Evolutionary conservation across 2,797 vertebrate species (phyloP).

Genomic region (Hippopotamyrus pictus): DNA sequence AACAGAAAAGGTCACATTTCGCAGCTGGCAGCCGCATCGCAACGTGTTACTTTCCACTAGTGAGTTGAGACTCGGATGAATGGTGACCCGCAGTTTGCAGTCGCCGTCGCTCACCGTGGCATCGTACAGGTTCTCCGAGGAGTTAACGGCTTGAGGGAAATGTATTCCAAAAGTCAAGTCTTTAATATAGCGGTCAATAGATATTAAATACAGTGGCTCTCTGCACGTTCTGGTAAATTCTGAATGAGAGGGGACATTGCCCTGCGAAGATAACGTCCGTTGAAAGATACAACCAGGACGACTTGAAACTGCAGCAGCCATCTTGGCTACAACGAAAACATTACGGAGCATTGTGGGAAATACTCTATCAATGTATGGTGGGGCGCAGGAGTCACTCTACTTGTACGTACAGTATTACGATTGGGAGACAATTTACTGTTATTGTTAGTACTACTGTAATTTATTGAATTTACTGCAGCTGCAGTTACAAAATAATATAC

Average conservation of each 20-base stretch:
- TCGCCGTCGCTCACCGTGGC: constrained; percentile 53
- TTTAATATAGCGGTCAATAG: constrained; percentile 57
- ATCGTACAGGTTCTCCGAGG: constrained; percentile 58
- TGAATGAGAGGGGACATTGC: background rate
- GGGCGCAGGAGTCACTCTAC: background rate
- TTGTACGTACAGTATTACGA: background rate
- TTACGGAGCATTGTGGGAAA: constrained; percentile 5
- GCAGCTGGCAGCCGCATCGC: constrained; percentile 33
- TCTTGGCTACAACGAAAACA: constrained; percentile 30
- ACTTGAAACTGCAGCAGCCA: constrained; percentile 35
- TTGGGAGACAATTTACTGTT: background rate
- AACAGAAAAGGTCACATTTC: constrained; percentile 42
- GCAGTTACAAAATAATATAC: background rate
- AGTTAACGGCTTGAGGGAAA: constrained; percentile 53
- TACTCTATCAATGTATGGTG: background rate
- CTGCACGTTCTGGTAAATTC: constrained; percentile 34
- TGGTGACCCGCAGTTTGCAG: constrained; percentile 54
- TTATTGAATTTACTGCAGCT: background rate
- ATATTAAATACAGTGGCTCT: constrained; percentile 47
- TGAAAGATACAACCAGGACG: constrained; percentile 20
- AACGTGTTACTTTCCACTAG: constrained; percentile 51
- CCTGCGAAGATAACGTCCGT: constrained; percentile 5
- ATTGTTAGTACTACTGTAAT: background rate
- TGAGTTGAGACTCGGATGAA: constrained; percentile 56
- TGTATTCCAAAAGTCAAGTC: constrained; percentile 50